Evolutionary conservation across 2,888 invertebrate species (phyloP).

Genomic region (Ophioninae sp.): DNA sequence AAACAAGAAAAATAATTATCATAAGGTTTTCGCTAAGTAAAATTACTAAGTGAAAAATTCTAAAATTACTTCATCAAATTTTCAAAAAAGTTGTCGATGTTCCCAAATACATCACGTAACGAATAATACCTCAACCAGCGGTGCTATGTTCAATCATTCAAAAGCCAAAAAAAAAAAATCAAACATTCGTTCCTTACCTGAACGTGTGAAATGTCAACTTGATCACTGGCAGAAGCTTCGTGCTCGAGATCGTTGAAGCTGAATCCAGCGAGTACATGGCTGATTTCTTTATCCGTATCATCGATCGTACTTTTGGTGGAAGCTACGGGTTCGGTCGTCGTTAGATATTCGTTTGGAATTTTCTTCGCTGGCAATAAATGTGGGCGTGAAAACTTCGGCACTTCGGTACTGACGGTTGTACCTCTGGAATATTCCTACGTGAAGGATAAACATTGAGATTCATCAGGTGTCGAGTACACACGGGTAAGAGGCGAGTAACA

Average conservation of each 20-base stretch:
- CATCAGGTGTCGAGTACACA: slow-evolving; percentile 18
- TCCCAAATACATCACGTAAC: too few species aligned
- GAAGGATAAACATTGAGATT: slow-evolving; percentile 38
- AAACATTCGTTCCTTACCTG: slow-evolving; percentile 51
- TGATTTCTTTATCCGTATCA: slow-evolving; percentile 57
- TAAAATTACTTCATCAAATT: too few species aligned
- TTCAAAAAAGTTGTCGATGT: too few species aligned
- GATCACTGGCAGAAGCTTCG: slow-evolving; percentile 69
- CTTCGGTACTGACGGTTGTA: slow-evolving; percentile 70
- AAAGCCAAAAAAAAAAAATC: background rate
- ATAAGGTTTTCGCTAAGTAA: too few species aligned
- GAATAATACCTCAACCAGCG: too few species aligned
- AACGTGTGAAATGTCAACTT: slow-evolving; percentile 63
- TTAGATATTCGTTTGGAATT: slow-evolving; percentile 90
- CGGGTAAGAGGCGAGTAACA: slow-evolving; percentile 47
- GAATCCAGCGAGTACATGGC: slow-evolving; percentile 69
- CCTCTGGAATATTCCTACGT: slow-evolving; percentile 76
- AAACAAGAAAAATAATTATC: too few species aligned
- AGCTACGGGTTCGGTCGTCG: slow-evolving; percentile 80
- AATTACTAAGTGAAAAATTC: too few species aligned
- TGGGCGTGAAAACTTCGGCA: slow-evolving; percentile 74
- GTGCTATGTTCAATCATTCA: too few species aligned
- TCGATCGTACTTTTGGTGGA: slow-evolving; percentile 46
- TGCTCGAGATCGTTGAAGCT: slow-evolving; percentile 73
- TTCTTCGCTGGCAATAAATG: slow-evolving; percentile 86